Conservation (phyloP, 2,888 invertebrate species). For the Leptinotarsa juncta region DNA sequence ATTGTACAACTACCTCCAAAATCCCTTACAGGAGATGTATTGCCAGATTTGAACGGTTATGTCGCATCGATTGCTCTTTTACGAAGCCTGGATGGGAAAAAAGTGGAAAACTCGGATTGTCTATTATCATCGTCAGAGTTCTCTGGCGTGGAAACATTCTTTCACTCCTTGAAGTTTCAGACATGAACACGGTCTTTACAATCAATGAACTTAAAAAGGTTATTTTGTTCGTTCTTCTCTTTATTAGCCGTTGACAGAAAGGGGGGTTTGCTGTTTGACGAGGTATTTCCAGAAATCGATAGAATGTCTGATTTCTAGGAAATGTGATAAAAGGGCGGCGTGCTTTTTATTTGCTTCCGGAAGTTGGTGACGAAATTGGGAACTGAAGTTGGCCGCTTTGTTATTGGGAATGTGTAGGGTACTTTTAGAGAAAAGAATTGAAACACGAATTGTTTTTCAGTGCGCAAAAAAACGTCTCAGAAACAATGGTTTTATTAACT, state of each 20-base stretch:
- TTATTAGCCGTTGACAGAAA: conserved; percentile 37
- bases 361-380: neutral
- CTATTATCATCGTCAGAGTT: conserved; percentile 47
- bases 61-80: conserved; percentile 37
- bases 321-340: neutral
- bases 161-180: conserved; percentile 43
- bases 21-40: conserved; percentile 27
- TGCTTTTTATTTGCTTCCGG: neutral
- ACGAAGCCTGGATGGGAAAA: conserved; percentile 30
- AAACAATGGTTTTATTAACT: too few species aligned
- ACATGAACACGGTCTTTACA: conserved; percentile 41
- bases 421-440: too few species aligned
- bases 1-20: conserved; percentile 25
- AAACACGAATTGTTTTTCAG: too few species aligned
- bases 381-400: neutral
- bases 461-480: too few species aligned
- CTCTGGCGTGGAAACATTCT: conserved; percentile 45
- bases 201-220: conserved; percentile 42
- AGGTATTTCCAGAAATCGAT: conserved; percentile 29
- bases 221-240: conserved; percentile 32
- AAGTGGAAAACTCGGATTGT: conserved; percentile 42
- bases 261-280: conserved; percentile 25
- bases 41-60: conserved; percentile 31
- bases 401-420: too few species aligned
- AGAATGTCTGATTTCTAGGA: conserved; percentile 25